These are phyloP conservation scores for Babylonia areolata DNA, from an alignment of 1,140 invertebrate genomes.

Conservation along the genomic window DNA sequence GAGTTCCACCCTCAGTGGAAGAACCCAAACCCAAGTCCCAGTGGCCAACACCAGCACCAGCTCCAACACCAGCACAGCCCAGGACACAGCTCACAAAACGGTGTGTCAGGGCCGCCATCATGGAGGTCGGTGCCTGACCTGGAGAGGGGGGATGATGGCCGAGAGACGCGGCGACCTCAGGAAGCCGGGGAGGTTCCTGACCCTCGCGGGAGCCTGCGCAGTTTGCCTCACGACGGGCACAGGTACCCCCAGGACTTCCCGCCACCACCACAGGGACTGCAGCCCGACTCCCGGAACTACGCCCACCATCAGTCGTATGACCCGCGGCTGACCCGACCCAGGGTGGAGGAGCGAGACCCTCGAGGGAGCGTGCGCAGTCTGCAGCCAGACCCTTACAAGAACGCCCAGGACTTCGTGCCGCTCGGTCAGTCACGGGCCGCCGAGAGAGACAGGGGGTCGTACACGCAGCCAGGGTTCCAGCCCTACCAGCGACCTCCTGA, in stretches of 20 bases:
- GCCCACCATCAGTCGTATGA: slow-evolving; percentile 16
- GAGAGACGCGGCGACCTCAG: background rate
- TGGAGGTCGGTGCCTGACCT: slow-evolving; percentile 32
- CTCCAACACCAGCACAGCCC: background rate
- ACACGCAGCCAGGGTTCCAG: slow-evolving; percentile 9
- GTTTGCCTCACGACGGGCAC: slow-evolving; percentile 18
- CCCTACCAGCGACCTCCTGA: slow-evolving; percentile 19
- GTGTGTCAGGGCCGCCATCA: background rate
- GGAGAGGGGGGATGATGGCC: background rate
- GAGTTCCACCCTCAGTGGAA: slow-evolving; percentile 21
- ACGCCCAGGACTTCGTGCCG: background rate
- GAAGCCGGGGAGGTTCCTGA: background rate
- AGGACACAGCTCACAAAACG: background rate
- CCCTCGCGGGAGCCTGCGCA: slow-evolving; percentile 25
- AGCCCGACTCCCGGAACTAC: background rate
- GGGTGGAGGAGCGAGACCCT: background rate
- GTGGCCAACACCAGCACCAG: background rate
- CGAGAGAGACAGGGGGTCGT: slow-evolving; percentile 12
- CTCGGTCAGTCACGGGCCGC: background rate
- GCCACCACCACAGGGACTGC: background rate
- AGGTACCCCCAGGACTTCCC: background rate
- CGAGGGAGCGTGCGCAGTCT: slow-evolving; percentile 30
- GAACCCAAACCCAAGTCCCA: slow-evolving; percentile 14
- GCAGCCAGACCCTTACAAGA: background rate
- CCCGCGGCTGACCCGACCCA: background rate